Evolutionary conservation across 1,140 invertebrate species (phyloP).

Genomic region (Drosophila tristis): DNA sequence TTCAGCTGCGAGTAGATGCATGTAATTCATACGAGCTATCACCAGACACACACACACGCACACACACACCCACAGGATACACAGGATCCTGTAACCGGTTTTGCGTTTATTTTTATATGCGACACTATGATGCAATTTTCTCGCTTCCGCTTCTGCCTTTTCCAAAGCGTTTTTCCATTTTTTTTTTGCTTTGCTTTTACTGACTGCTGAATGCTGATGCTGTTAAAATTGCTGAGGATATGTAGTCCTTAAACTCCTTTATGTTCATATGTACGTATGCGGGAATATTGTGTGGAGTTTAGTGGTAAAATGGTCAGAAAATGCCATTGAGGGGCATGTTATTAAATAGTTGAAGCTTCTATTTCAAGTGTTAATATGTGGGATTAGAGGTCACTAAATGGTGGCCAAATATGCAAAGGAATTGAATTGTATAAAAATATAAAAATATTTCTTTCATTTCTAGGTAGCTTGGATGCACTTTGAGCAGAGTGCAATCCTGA

Average conservation of each 20-base stretch:
- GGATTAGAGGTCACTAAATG: slow-evolving; percentile 18
- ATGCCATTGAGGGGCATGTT: slow-evolving; percentile 17
- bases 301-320: slow-evolving; percentile 11
- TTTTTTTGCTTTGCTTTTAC: slow-evolving; percentile 20
- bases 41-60: slow-evolving; percentile 56
- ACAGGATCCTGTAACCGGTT: slow-evolving; percentile 60
- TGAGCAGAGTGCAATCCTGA: slow-evolving; percentile 96
- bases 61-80: slow-evolving; percentile 38
- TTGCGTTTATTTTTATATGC: slow-evolving; percentile 78
- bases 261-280: neutral
- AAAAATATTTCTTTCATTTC: slow-evolving; percentile 64
- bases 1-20: slow-evolving; percentile 48
- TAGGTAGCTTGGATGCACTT: slow-evolving; percentile 98
- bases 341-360: slow-evolving; percentile 26
- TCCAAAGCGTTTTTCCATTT: slow-evolving; percentile 26
- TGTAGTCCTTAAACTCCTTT: too few species aligned
- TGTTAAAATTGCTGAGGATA: slow-evolving; percentile 60
- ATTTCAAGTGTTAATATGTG: neutral
- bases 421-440: neutral
- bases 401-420: neutral
- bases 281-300: slow-evolving; percentile 12
- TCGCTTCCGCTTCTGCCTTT: slow-evolving; percentile 64
- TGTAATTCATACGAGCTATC: slow-evolving; percentile 75
- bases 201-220: slow-evolving; percentile 58
- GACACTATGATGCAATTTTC: slow-evolving; percentile 81